Evolutionary conservation across 2,113 vertebrate species (phyloP).

Genomic region (Hippopotamus amphibius): DNA sequence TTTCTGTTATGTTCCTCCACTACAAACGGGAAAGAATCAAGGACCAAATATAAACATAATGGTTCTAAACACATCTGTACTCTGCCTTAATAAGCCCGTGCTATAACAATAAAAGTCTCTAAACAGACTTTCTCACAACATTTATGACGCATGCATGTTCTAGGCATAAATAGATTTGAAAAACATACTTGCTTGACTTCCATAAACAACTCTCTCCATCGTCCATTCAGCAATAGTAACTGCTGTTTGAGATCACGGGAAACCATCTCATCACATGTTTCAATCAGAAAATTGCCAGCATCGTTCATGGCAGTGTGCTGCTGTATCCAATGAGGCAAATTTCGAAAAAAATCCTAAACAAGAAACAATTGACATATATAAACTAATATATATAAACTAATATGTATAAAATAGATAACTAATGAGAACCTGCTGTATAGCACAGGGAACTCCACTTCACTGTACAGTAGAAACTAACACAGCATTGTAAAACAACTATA

Average conservation of each 20-base stretch:
- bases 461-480: no score
- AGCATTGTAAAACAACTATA: no score
- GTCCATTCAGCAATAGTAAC: constrained; percentile 93
- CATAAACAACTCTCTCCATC: constrained; percentile 91
- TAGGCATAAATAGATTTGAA: neutral
- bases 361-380: neutral
- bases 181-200: constrained; percentile 96
- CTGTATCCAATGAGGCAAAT: constrained; percentile 93
- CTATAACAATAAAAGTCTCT: neutral
- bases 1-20: neutral
- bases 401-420: no score
- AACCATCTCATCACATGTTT: constrained; percentile 96
- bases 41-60: neutral
- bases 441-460: no score
- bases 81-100: neutral
- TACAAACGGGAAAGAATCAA: constrained; percentile 14
- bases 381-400: no score
- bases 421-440: no score
- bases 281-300: constrained; percentile 98
- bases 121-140: neutral
- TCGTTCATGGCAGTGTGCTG: constrained; percentile 99
- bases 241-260: constrained; percentile 98
- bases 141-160: neutral
- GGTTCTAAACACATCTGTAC: neutral
- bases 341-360: constrained; percentile 88